Conservation (phyloP, 2,797 vertebrate genomes). For the Ciconia nigra region DNA sequence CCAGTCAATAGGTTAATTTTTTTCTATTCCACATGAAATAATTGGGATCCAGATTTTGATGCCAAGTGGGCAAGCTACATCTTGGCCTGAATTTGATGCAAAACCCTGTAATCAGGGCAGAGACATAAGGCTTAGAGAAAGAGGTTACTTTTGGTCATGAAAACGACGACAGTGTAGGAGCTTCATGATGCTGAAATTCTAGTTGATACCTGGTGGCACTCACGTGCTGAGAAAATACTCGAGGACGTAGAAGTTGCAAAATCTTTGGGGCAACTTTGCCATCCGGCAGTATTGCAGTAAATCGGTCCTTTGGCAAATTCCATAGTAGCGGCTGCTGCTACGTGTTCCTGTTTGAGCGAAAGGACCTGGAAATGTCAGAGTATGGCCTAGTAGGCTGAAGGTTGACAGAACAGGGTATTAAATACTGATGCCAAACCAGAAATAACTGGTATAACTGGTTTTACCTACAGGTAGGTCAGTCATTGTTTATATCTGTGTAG, state of each 20-base stretch:
- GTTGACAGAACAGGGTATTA: background rate
- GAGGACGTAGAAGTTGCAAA: background rate
- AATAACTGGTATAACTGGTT: background rate
- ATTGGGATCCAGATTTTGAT: background rate
- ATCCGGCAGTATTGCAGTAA: background rate
- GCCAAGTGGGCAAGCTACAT: background rate
- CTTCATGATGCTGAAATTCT: background rate
- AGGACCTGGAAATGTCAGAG: background rate
- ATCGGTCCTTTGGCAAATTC: accelerated
- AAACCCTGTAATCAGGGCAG: background rate
- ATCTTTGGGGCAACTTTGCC: background rate
- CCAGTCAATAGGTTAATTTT: background rate
- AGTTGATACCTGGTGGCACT: no score
- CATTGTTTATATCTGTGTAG: background rate
- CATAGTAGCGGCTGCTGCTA: background rate
- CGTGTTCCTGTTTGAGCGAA: background rate
- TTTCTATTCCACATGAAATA: background rate
- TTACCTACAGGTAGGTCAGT: accelerated
- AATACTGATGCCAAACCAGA: background rate
- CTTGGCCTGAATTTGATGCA: background rate
- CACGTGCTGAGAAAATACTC: accelerated
- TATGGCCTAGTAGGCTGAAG: background rate
- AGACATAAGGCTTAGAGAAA: background rate
- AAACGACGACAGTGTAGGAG: background rate
- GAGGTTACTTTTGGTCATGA: background rate